Evolutionary conservation across 2,888 invertebrate species (phyloP).

Genomic region (Petrophora chlorosata): DNA sequence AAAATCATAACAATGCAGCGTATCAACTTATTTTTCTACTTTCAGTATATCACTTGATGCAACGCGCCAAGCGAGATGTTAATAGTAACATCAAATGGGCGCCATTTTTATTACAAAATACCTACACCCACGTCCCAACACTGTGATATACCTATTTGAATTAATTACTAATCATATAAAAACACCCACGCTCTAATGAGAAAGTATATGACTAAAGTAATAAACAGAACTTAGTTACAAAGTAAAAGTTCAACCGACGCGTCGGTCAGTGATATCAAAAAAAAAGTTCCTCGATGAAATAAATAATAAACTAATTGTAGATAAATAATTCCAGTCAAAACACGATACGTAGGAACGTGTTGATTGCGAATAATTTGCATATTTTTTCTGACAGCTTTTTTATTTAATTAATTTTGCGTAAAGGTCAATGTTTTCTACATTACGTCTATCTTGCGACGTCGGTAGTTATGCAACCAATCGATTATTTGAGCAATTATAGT

Average conservation of each 20-base stretch:
- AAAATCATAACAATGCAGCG: not conserved
- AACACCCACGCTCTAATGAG: constrained; percentile 50
- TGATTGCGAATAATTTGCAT: constrained; percentile 11
- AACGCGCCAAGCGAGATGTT: constrained; percentile 54
- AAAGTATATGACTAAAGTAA: constrained; percentile 37
- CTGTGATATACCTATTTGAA: constrained; percentile 61
- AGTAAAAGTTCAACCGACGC: constrained; percentile 41
- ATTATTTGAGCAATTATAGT: not conserved
- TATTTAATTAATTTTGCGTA: not conserved
- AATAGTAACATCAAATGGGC: constrained; percentile 63
- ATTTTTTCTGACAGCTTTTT: constrained; percentile 1
- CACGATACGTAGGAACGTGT: constrained; percentile 28
- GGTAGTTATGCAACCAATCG: too few relatives aligned
- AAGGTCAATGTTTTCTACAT: not conserved
- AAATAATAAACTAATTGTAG: constrained; percentile 49
- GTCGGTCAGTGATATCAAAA: constrained; percentile 42
- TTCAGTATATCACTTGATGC: constrained; percentile 58
- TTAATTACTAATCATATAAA: constrained; percentile 62
- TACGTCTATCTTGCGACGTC: not conserved
- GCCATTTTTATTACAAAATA: constrained; percentile 74
- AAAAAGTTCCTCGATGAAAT: constrained; percentile 40
- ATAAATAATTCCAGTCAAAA: constrained; percentile 43
- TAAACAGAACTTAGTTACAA: constrained; percentile 37
- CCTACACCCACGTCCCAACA: constrained; percentile 56
- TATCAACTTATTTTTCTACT: constrained; percentile 37